phyloP scores from a whole-genome alignment of 2,113 vertebrate genomes.

The Danio rerio region DNA sequence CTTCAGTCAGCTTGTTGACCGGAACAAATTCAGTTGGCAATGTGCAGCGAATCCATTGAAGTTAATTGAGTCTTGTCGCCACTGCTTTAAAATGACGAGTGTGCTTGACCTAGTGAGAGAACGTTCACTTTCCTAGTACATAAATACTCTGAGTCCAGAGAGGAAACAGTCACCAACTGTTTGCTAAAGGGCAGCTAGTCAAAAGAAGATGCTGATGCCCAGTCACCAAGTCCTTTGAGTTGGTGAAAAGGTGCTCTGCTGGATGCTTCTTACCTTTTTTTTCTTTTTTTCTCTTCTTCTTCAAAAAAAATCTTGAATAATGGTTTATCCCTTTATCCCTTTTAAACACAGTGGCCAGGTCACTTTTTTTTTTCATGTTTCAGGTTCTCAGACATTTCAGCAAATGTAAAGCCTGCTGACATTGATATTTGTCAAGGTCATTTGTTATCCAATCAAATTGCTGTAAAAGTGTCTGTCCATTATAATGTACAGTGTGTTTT shows the following conservation, averaged over 20 bases:
- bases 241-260: neutral
- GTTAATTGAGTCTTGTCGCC: neutral
- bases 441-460: no score
- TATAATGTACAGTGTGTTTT: no score
- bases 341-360: no score
- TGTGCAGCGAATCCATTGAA: neutral
- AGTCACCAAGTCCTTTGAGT: neutral
- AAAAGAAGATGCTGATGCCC: neutral
- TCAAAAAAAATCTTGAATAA: no score
- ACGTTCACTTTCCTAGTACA: neutral
- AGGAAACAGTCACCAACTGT: neutral
- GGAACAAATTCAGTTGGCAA: neutral
- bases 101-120: neutral
- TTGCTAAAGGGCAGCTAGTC: no score
- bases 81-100: neutral
- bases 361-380: no score
- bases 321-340: no score
- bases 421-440: no score
- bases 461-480: no score
- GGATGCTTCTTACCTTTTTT: neutral
- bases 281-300: neutral
- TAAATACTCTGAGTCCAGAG: neutral
- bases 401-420: no score
- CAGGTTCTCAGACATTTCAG: no score
- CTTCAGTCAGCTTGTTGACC: slow-evolving; percentile 3